Evolutionary conservation across 2,113 vertebrate species (phyloP).

Genomic region (Columbina picui): DNA sequence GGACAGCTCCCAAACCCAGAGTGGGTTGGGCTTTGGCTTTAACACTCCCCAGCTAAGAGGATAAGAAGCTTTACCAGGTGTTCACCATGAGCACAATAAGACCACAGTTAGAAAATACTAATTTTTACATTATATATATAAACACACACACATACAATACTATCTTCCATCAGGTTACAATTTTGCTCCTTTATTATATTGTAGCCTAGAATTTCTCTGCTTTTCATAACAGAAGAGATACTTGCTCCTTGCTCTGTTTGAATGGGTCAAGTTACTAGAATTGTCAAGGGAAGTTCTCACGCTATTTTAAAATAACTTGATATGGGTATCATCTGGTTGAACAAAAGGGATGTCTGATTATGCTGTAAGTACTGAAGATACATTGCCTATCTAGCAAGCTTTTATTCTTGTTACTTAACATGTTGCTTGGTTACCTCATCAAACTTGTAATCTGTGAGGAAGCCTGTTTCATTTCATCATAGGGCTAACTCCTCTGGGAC

Average conservation of each 20-base stretch:
- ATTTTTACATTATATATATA: background rate
- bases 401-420: slow-evolving; percentile 48
- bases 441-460: slow-evolving; percentile 23
- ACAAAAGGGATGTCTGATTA: slow-evolving; percentile 25
- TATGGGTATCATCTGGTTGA: background rate
- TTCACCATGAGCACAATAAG: background rate
- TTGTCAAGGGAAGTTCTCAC: background rate
- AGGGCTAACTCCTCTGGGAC: background rate
- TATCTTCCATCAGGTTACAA: background rate
- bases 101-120: background rate
- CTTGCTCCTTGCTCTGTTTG: background rate
- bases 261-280: background rate
- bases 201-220: background rate
- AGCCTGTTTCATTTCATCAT: background rate
- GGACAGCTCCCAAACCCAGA: background rate
- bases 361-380: background rate
- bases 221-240: background rate
- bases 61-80: background rate
- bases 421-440: slow-evolving; percentile 58
- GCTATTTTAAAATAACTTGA: background rate
- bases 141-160: background rate
- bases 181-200: background rate
- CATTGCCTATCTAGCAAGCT: background rate
- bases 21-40: background rate
- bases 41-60: background rate